Base-by-base conservation (phyloP, 2,113 vertebrate species). In the Mastomys coucha region DNA sequence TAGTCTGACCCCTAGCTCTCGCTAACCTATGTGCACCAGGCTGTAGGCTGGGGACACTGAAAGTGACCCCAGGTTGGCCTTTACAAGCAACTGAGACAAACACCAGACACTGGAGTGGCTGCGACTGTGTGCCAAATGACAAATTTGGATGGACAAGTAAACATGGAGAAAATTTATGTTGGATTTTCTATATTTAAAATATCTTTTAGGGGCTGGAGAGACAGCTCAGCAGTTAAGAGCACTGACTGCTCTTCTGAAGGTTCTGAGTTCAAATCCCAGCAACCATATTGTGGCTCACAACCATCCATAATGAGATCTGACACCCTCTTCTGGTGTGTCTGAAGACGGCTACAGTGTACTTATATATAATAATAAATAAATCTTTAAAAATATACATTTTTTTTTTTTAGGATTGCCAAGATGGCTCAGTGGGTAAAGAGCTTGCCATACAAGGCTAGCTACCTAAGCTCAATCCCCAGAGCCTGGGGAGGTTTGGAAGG, bases 141-240 rank as follows among this genome's bases (percentile, higher is more conserved):
- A 85, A 58, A 24, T 60, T 75, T 45, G 24, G 51, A 80, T 28
- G 49, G n/a, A 42, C 33, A 51, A 39, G 70, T 70, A 80, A 94
- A 80, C 80, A 72, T 24, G 11, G 72, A 58, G 73, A n/a, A 58
- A 72, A 67, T 81, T 88, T 36, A 91, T 80, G 70, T 16, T 91
- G 36, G 14, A 72, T 84, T 90, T 89, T 90, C 88, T 77, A 85
- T 56, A 81, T 77, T 93, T 58, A 92, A 87, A 78, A 36, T 65
- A 36, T 81, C 86, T 65, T 85, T 70, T 26, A 36, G 39, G 39
- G 58, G 60, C 24, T 85, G n/a, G 24, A 24, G 9, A 63, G n/a
- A 63, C 42, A n/a, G n/a, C 22, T 82, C 56, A 82, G 3, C 45
- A 45, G 45, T 45, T 45, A 45, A 45, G 45, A 45, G 45, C 45